These are phyloP conservation scores for Elephas maximus DNA, from an alignment of 2,113 vertebrate species.

Conservation along the genomic window DNA sequence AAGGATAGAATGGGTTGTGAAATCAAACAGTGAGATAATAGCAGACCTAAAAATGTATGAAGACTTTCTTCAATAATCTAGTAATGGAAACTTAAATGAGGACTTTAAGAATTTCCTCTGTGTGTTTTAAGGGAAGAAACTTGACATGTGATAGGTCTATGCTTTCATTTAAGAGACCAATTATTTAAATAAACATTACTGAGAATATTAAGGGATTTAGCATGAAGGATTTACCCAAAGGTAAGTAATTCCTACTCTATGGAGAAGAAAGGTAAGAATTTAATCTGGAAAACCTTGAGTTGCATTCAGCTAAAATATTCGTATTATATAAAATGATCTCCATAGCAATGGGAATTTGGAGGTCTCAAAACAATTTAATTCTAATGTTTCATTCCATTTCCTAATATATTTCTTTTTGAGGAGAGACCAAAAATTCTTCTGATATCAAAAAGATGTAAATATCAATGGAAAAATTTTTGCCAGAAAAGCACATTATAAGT, in stretches of 20 bases:
- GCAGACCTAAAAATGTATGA: not conserved
- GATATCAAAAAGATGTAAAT: slow-evolving; percentile 74
- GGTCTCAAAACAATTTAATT: slow-evolving; percentile 77
- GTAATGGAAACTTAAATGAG: not conserved
- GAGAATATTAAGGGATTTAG: slow-evolving; percentile 54
- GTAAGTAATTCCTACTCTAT: slow-evolving; percentile 48
- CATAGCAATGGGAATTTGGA: slow-evolving; percentile 60
- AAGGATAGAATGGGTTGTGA: not conserved
- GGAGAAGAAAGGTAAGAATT: slow-evolving; percentile 53
- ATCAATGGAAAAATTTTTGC: slow-evolving; percentile 53
- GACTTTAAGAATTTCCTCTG: not conserved
- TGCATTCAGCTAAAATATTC: slow-evolving; percentile 76
- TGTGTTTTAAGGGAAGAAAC: not conserved
- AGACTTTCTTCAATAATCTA: not conserved
- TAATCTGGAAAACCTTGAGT: slow-evolving; percentile 50
- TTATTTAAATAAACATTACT: slow-evolving; percentile 65
- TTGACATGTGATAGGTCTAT: not conserved
- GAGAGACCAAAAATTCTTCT: slow-evolving; percentile 53
- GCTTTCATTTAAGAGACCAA: slow-evolving; percentile 33
- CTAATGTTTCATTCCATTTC: slow-evolving; percentile 70
- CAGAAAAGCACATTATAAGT: slow-evolving; percentile 57
- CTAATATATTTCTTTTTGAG: slow-evolving; percentile 67
- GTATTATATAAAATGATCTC: slow-evolving; percentile 65
- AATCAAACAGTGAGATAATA: not conserved
- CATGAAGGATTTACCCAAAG: not conserved